Evolutionary conservation across 2,888 invertebrate genomes (phyloP), one percentile per base, ranked within the genome.

Genomic region (Cosmorhoe ocellata): DNA sequence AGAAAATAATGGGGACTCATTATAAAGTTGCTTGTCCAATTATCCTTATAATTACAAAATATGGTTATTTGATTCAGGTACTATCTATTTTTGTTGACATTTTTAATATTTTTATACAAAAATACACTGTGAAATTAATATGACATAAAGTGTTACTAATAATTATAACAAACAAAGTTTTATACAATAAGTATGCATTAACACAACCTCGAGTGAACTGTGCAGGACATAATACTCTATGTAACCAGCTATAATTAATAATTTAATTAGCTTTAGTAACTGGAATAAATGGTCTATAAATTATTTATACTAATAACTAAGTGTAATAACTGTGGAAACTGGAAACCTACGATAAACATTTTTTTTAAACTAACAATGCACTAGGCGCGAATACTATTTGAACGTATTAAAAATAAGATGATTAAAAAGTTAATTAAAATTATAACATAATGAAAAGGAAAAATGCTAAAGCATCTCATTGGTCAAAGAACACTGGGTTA

Each of bases 141-240:
- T 3, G 2, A 36, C n/a, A 22, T 22, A 26, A 3, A 9, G 26
- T 12, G 7, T 3, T 26, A 26, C 22, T 9, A 39, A 43, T 42
- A 51, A 53, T 46, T 54, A 57, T 46, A 55, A 53, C 40, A 34
- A 61, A 54, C 45, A 45, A 32, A 42, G 43, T 56, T 45, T 32
- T 37, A 43, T 51, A 57, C 32, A 50, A 51, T 47, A 45, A 50
- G 39, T 13, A 40, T 45, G n/a, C n/a, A n/a, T n/a, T n/a, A 85
- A 79, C 86, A 87, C 87, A 88, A 87, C 86, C 87, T 71, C 70
- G 84, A 88, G 85, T 86, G 82, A 85, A 85, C 84, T 71, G 54
- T 74, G 69, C 66, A 67, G 9, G 9, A 43, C 33, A 33, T 36
- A 47, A 22, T 48, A 43, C 10, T 33, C n/a, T n/a, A n/a, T n/a